Evolutionary conservation across 2,797 vertebrate genomes (phyloP), one percentile per base, ranked within the genome.

Genomic region (Florisuga fusca): DNA sequence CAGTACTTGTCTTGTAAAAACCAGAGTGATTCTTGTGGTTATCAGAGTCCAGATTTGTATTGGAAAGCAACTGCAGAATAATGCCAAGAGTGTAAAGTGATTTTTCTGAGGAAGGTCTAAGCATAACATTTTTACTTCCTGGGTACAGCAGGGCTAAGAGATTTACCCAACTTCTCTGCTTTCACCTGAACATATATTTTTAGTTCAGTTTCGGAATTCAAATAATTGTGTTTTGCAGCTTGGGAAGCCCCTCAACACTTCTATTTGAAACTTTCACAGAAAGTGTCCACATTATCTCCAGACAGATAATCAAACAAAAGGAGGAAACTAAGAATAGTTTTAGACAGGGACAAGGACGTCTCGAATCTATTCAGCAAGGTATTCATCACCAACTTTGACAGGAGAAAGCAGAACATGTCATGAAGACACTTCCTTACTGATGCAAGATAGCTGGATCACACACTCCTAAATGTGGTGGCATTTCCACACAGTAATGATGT

Each of bases 201-300:
- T 31, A 86, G 53, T 82, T 90, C 59, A 90, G 75, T 66, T 31
- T 62, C 58, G 34, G 50, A 46, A 74, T 93, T 90, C 73, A 74
- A 68, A 26, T 54, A 77, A 73, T 22, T 6, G 3, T 11, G 25
- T 53, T 84, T 62, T 62, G 76, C 80, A 90, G 33, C 31, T 76
- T 79, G 76, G 33, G 45, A 20, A 80, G 20, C 16, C 31, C 41
- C 61, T 93, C 10, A 1, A 1, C 17, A 29, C 21, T 81, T 79
- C 55, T 54, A 16, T 45, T 15, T 69, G 27, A 38, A 88, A 63
- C 36, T 64, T 59, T 15, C 21, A 71, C 86, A 45, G 41, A 74
- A 89, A 64, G 7, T 8, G 58, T 36, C 41, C 73, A 36, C 15
- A 4, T 43, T 51, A 76, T 50, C 66, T 74, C 73, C 74, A 45